Base-by-base conservation (phyloP, 2,797 vertebrate genomes). In the Neopelma chrysocephalum region DNA sequence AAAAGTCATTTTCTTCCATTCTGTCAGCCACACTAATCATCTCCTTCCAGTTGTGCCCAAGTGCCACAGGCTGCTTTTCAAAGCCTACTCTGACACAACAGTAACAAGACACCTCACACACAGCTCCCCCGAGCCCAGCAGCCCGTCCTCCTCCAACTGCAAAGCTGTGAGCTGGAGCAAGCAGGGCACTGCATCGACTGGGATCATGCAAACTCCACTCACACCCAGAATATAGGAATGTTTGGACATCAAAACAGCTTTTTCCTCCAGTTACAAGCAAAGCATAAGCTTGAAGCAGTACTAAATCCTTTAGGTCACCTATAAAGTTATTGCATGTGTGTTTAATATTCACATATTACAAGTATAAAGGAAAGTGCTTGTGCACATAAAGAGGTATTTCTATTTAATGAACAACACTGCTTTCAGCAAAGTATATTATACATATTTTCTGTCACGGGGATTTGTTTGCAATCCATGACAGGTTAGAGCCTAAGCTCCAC, bases 121-220 rank as follows among this genome's bases (percentile, higher is more conserved):
- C 51, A 51, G 65, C 40, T 45, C 54, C 23, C 9, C 0, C 1
- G 27, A 66, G 70, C 80, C 17, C 27, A 17, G 26, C 2, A 0
- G 12, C n/a, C 42, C 32, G 48, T 34, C 43, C 11, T 2, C 2
- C 10, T 38, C 22, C 0, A 0, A 5, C 3, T 23, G 69, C 6
- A 53, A 29, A 66, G 56, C 40, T 62, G 51, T 15, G 51, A 53
- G 34, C 43, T 3, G 8, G 81, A 68, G 9, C 31, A 10, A 19
- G 26, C 0, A 47, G 38, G 91, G 54, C 3, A 2, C 60, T 20
- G 47, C 64, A 32, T 5, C 57, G 42, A 5, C 62, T 11, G 7
- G 29, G 23, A 29, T 11, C n/a, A 36, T 23, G 56, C 43, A 56
- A 16, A 45, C 9, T 32, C 56, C 25, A 22, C 7, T 48, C 6